Base-by-base conservation (phyloP, 2,888 invertebrate genomes). In the Doris montereyensis region DNA sequence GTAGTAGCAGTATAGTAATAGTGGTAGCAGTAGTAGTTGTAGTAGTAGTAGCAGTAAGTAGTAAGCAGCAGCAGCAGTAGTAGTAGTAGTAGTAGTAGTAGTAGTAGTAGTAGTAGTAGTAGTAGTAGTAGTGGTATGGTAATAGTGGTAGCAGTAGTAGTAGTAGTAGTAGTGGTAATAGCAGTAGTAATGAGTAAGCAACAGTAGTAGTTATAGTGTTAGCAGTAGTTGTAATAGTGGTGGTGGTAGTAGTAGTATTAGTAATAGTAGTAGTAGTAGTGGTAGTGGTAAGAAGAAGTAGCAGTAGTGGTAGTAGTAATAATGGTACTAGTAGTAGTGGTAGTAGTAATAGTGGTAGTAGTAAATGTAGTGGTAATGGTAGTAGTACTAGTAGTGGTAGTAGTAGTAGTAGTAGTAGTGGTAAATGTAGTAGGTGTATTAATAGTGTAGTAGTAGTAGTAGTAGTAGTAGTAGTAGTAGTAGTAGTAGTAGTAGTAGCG, bases 21-120 rank as follows among this genome's bases (percentile, higher is more conserved):
- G 52, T 8, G n/a, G 5, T 41, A 41, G 52, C 52, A 41, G 52
- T 41, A 41, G 52, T 41, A 41, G 5, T 41, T 10, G 52, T 41
- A 41, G 52, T 41, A 41, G 52, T 41, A 41, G 52, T 41, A 41
- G 52, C 17, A 10, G 52, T 41, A 10, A 17, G 52, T 41, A 41
- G 52, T 41, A 41, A 41, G 52, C 17, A 5, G 41, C 41, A 72
- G 35, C 41, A 2, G 71, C 21, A 10, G 41, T 72, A 72, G 41
- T 30, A 70, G 70, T 70, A 70, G 70, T 70, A 35, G 41, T 72
- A 35, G 71, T 72, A 72, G 71, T 72, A 72, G 71, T 72, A 41
- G 52, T 41, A 41, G 52, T 41, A 4, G 28, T 26, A 24, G 67
- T 26, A 17, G 24, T 26, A 17, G 28, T 26, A 67, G 28, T 26